Percentiles rank a stretch among this genome's conserved stretches.
Conservation (phyloP, 2,797 vertebrate species). For the Dryobates pubescens region DNA sequence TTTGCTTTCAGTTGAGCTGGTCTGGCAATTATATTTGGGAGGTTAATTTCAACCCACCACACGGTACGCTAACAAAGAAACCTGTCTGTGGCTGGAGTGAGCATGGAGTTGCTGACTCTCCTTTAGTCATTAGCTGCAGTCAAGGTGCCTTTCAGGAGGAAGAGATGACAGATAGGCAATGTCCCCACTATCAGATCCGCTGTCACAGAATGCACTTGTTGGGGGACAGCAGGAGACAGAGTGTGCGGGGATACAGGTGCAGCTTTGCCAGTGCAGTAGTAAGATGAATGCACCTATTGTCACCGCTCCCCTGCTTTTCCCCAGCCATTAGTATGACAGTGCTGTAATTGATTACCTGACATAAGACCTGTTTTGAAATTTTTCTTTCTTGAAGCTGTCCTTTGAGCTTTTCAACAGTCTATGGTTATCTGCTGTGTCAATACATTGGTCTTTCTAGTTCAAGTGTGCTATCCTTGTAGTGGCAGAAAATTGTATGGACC, state of each 20-base stretch:
- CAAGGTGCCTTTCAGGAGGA: slow-evolving; percentile 84
- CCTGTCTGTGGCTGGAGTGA: not conserved
- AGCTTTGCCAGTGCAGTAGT: slow-evolving; percentile 59
- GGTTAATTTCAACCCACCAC: no score
- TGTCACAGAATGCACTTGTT: slow-evolving; percentile 66
- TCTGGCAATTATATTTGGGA: no score
- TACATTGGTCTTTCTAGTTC: slow-evolving; percentile 52
- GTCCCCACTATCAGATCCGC: slow-evolving; percentile 59
- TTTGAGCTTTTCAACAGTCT: slow-evolving; percentile 64
- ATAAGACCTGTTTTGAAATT: slow-evolving; percentile 71
- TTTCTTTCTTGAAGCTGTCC: slow-evolving; percentile 69
- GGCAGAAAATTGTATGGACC: slow-evolving; percentile 62
- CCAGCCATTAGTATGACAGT: slow-evolving; percentile 79
- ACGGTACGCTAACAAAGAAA: slow-evolving; percentile 14
- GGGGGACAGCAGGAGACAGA: slow-evolving; percentile 73
- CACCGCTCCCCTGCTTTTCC: slow-evolving; percentile 67
- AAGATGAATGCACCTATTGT: slow-evolving; percentile 82
- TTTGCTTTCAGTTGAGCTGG: no score
- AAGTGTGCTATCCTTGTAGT: slow-evolving; percentile 34
- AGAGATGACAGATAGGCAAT: slow-evolving; percentile 77
- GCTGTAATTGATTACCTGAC: slow-evolving; percentile 78
- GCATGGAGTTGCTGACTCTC: slow-evolving; percentile 45
- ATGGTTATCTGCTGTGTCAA: slow-evolving; percentile 50
- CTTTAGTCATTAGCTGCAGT: slow-evolving; percentile 62
- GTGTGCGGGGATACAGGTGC: slow-evolving; percentile 73